phyloP scores from a whole-genome alignment of 1,140 invertebrate genomes.

The Formica selysi region DNA sequence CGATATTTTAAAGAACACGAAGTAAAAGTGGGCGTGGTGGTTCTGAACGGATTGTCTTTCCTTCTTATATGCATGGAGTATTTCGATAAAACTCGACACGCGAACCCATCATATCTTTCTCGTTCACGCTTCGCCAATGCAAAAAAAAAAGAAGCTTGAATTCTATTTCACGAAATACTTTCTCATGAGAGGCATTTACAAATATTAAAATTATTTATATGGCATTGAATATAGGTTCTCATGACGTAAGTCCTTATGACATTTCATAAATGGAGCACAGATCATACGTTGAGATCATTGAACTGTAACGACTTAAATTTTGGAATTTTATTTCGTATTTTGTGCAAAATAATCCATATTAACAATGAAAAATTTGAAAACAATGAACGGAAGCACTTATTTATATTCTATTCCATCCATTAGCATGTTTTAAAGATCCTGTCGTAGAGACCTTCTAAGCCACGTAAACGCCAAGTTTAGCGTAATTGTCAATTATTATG shows the following conservation, averaged over 20 bases:
- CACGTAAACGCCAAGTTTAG: constrained; percentile 72
- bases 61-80: constrained; percentile 29
- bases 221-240: not conserved
- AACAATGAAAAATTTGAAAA: not conserved
- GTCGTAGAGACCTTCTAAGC: constrained; percentile 1
- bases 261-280: not conserved
- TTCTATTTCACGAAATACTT: constrained; percentile 20
- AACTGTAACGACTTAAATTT: not conserved
- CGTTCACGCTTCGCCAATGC: not conserved
- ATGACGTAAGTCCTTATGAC: not conserved
- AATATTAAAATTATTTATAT: not conserved
- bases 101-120: not conserved
- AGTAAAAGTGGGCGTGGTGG: constrained; percentile 83
- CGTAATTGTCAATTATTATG: constrained; percentile 79
- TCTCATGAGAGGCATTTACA: not conserved
- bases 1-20: constrained; percentile 82
- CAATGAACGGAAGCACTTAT: not conserved
- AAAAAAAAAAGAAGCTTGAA: not conserved
- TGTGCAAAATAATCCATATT: not conserved
- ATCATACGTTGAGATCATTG: not conserved
- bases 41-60: constrained; percentile 73
- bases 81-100: constrained; percentile 15
- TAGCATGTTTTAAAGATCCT: not conserved
- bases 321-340: not conserved
- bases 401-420: not conserved